phyloP scores from a whole-genome alignment of 2,888 invertebrate genomes.

The Reticulitermes lucifugus region DNA sequence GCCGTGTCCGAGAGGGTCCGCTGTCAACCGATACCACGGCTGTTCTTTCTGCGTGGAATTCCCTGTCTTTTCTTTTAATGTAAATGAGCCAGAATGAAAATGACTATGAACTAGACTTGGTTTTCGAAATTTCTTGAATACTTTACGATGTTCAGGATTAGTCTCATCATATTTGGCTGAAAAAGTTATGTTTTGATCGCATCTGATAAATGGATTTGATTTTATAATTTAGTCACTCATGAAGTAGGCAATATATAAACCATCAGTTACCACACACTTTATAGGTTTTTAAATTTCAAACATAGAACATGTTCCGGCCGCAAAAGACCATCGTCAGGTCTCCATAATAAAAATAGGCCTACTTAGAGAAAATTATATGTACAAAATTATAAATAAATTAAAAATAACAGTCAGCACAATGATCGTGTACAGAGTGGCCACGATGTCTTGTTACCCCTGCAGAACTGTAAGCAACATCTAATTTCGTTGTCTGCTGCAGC shows the following conservation, averaged over 20 bases:
- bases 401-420: too few species aligned
- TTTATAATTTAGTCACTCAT: neutral
- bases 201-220: neutral
- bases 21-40: neutral
- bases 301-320: too few species aligned
- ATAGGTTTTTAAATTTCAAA: too few species aligned
- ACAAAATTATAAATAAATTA: too few species aligned
- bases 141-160: neutral
- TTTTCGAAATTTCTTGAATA: neutral
- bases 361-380: too few species aligned
- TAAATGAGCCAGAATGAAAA: neutral
- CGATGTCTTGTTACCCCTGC: too few species aligned
- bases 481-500: too few species aligned
- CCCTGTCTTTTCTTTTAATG: neutral
- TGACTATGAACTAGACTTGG: neutral
- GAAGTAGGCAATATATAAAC: neutral
- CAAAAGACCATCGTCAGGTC: too few species aligned
- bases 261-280: too few species aligned
- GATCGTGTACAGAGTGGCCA: too few species aligned
- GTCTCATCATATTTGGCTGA: neutral
- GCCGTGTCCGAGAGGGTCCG: neutral
- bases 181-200: neutral
- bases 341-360: too few species aligned
- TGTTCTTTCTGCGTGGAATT: neutral
- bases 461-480: too few species aligned